Evolutionary conservation across 2,797 vertebrate genomes (phyloP).

Genomic region (Alosa sapidissima): DNA sequence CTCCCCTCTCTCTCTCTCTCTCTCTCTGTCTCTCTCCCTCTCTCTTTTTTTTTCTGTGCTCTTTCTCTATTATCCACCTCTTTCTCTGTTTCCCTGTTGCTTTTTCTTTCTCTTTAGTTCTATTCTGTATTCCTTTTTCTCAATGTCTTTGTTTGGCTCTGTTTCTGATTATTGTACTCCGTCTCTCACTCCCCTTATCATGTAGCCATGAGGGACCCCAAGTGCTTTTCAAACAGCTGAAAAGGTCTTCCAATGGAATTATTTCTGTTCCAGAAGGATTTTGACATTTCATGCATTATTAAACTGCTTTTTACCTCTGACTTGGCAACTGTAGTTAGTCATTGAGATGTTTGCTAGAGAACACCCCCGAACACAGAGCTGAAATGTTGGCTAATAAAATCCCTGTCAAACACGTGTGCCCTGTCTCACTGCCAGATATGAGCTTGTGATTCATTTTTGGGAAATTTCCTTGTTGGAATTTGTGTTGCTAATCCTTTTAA

Average conservation of each 20-base stretch:
- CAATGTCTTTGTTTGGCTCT: background rate
- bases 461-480: background rate
- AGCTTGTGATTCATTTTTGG: background rate
- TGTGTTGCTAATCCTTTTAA: background rate
- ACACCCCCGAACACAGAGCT: background rate
- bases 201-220: background rate
- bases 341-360: constrained; percentile 45
- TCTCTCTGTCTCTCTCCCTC: background rate
- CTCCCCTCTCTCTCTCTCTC: background rate
- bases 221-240: constrained; percentile 34
- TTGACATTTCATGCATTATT: constrained; percentile 61
- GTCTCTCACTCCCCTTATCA: background rate
- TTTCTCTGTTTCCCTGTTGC: background rate
- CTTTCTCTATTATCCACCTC: background rate
- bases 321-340: constrained; percentile 38
- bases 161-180: background rate
- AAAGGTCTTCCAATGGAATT: constrained; percentile 48
- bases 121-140: constrained; percentile 12
- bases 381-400: background rate
- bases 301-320: constrained; percentile 45
- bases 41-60: background rate
- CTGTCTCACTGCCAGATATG: background rate
- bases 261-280: constrained; percentile 56
- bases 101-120: background rate
- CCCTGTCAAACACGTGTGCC: background rate